Percentiles rank a stretch among this genome's conserved stretches.
Conservation (phyloP, 2,888 invertebrate species). For the Lycocerus yunnanus region DNA sequence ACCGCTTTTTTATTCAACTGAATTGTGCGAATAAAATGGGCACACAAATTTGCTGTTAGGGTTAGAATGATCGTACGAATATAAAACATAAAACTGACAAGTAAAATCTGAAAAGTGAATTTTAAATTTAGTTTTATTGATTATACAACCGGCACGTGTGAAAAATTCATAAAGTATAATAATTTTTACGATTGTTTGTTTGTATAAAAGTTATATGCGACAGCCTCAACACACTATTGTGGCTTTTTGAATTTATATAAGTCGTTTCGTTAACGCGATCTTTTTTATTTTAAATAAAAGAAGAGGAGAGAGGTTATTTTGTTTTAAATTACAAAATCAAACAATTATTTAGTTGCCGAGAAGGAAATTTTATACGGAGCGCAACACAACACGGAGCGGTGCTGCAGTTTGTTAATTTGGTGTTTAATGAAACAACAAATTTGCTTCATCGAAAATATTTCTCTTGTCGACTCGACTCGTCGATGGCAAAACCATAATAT, state of each 20-base stretch:
- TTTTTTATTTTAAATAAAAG: not conserved
- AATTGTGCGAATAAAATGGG: slow-evolving; percentile 11
- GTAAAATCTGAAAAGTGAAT: slow-evolving; percentile 11
- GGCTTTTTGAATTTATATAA: not conserved
- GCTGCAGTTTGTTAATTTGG: not conserved
- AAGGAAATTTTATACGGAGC: not conserved
- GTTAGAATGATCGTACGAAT: slow-evolving; percentile 18
- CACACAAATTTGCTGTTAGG: slow-evolving; percentile 16
- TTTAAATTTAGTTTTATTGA: slow-evolving; percentile 1
- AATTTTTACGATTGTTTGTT: not conserved
- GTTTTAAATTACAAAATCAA: not conserved
- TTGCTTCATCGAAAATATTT: not conserved
- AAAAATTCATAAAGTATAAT: not conserved
- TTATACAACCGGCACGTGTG: not conserved
- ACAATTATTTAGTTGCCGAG: not conserved
- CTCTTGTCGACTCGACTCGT: not conserved
- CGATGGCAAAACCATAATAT: not conserved
- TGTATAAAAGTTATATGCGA: not conserved
- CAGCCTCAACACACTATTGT: not conserved
- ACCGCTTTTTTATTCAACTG: slow-evolving; percentile 2
- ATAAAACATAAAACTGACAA: slow-evolving; percentile 20
- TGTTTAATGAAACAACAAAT: not conserved
- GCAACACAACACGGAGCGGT: no score
- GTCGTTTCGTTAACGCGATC: not conserved
- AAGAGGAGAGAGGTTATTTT: no score